Evolutionary conservation across 92 coral and sea anemone species (phyloP).

Genomic region (Siderastrea siderea): DNA sequence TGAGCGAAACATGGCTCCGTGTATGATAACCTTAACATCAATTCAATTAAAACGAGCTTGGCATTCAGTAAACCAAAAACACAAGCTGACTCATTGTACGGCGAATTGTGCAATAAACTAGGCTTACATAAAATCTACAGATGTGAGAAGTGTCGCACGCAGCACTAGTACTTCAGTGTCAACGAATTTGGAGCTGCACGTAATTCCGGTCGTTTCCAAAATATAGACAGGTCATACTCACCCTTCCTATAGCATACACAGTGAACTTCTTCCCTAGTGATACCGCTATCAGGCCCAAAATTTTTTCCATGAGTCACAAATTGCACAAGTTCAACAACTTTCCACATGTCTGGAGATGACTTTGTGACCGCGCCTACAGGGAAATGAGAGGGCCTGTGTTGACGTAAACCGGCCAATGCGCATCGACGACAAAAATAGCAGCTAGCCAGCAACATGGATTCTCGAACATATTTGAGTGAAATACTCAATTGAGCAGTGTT

Average conservation of each 20-base stretch:
- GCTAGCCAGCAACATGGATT: neutral
- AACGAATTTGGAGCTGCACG: neutral
- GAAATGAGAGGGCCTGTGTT: conserved; percentile 10
- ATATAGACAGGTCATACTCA: conserved; percentile 46
- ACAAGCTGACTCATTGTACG: neutral
- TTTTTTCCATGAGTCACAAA: conserved; percentile 84
- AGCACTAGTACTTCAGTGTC: neutral
- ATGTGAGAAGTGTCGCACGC: no score
- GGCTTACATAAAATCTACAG: neutral
- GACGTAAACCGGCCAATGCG: conserved; percentile 73
- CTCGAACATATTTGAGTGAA: no score
- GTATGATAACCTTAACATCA: neutral
- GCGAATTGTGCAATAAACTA: no score
- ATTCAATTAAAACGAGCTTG: neutral
- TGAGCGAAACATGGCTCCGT: neutral
- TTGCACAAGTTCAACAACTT: neutral
- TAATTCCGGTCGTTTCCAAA: neutral
- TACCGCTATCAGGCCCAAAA: conserved; percentile 92
- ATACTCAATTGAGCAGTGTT: no score
- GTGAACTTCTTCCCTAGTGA: conserved; percentile 96
- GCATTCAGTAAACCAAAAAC: neutral
- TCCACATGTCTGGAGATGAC: conserved; percentile 46
- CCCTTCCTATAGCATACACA: conserved; percentile 98
- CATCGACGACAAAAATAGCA: conserved; percentile 64
- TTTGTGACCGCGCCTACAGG: conserved; percentile 64